phyloP scores from a whole-genome alignment of 2,888 invertebrate species.

The Mantis religiosa region DNA sequence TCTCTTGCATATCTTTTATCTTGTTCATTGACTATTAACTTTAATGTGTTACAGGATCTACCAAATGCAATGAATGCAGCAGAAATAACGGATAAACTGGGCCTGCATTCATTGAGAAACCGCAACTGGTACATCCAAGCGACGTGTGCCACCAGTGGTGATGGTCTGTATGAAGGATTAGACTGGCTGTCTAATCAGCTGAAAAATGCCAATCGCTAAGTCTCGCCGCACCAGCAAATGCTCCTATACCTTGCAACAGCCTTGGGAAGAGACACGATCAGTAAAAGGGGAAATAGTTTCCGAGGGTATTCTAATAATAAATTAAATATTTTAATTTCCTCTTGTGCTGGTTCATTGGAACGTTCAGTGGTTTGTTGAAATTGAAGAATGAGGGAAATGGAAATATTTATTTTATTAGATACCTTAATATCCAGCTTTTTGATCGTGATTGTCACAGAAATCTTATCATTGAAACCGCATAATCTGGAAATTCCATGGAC shows the following conservation, averaged over 20 bases:
- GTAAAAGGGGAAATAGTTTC: not conserved
- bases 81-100: slow-evolving; percentile 98
- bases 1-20: not conserved
- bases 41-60: slow-evolving; percentile 68
- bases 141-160: slow-evolving; percentile 97
- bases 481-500: not conserved
- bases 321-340: not conserved
- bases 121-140: slow-evolving; percentile 98
- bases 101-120: slow-evolving; percentile 95
- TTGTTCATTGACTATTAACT: not conserved
- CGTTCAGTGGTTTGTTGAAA: not conserved
- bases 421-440: not conserved
- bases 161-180: slow-evolving; percentile 97
- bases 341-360: not conserved
- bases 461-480: not conserved
- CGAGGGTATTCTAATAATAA: not conserved
- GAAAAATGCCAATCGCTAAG: slow-evolving; percentile 96
- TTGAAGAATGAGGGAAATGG: not conserved
- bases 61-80: slow-evolving; percentile 99
- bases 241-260: slow-evolving; percentile 14
- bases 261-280: slow-evolving; percentile 3
- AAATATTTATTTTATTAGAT: slow-evolving; percentile 1
- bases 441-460: slow-evolving; percentile 10
- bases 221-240: slow-evolving; percentile 11
- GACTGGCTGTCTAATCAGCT: slow-evolving; percentile 99